A percentile compares a stretch with the other conserved stretches of the same genome.
Evolutionary conservation across 2,797 vertebrate genomes (phyloP).

Genomic region (Premnoplex brunnescens): DNA sequence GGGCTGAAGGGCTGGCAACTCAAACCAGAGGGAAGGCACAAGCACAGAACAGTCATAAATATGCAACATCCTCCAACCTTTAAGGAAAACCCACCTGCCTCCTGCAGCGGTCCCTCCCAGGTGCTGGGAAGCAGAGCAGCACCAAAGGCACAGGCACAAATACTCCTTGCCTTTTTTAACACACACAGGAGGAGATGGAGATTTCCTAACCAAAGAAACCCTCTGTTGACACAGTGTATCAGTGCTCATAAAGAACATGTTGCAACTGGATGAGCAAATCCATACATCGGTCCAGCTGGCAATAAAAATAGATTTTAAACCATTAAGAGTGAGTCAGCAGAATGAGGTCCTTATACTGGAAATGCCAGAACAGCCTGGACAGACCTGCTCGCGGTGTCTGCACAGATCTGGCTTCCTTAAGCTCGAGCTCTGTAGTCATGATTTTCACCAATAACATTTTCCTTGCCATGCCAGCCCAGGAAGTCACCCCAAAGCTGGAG

Average conservation of each 20-base stretch:
- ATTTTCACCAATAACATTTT: background rate
- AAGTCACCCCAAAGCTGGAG: background rate
- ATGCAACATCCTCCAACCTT: background rate
- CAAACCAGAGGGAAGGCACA: background rate
- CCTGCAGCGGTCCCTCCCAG: rapidly evolving
- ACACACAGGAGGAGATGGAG: background rate
- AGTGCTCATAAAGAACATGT: background rate
- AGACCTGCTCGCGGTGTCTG: background rate
- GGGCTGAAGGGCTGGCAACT: background rate
- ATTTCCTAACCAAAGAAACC: background rate
- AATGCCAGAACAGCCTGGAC: background rate
- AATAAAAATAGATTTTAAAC: background rate
- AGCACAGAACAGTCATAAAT: background rate
- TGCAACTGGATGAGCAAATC: background rate
- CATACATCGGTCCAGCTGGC: rapidly evolving
- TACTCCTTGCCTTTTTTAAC: background rate
- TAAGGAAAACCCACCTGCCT: background rate
- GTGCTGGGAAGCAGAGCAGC: background rate
- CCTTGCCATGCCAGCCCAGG: background rate
- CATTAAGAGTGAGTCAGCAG: background rate
- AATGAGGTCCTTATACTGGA: background rate
- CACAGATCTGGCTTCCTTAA: background rate
- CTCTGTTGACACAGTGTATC: background rate
- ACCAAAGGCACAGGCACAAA: background rate
- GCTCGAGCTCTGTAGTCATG: rapidly evolving